Base-by-base conservation (phyloP, 2,797 vertebrate genomes). In the Thaleichthys pacificus region DNA sequence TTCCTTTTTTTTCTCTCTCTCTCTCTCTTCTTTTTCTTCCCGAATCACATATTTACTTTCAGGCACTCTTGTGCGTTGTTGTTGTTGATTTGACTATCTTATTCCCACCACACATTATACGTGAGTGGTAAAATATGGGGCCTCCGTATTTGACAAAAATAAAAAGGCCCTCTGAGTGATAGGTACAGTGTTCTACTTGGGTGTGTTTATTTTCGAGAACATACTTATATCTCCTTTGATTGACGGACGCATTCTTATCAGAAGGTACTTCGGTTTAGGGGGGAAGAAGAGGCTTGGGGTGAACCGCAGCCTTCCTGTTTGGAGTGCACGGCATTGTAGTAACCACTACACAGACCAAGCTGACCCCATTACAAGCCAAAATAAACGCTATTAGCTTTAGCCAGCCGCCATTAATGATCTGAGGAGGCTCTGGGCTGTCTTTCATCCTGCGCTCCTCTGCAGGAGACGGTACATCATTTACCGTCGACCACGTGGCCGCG, bases 401-500 rank as follows among this genome's bases (percentile, higher is more conserved):
- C 87, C 76, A 87, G 83, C 82, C 89, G 89, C 90, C 89, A 90
- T 92, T 93, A 93, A 92, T 91, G 87, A 91, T 93, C 91, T 91
- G 86, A 91, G 87, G 78, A 88, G 83, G 80, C 89, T 86, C 86
- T 79, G 85, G 86, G 87, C 87, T 85, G 82, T 81, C 89, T 92
- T 92, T 93, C 84, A 90, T 92, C 91, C 86, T 77, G 80, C 75
- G 89, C 84, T 85, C 87, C 91, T 85, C 91, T 89, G 89, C 87
- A 91, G 91, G 90, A 91, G 89, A 90, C 86, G 79, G 91, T 85
- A 85, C 91, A 89, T 91, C 86, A 89, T 92, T 91, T 91, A 91
- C 89, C 86, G 86, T 89, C 1, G 86, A 87, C 87, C 89, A 91
- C 90, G 90, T 90, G 88, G 89, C 87, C 90, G 1, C 51, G 32